Conservation (phyloP, 2,888 invertebrate species). For the Ochropleura leucogaster region DNA sequence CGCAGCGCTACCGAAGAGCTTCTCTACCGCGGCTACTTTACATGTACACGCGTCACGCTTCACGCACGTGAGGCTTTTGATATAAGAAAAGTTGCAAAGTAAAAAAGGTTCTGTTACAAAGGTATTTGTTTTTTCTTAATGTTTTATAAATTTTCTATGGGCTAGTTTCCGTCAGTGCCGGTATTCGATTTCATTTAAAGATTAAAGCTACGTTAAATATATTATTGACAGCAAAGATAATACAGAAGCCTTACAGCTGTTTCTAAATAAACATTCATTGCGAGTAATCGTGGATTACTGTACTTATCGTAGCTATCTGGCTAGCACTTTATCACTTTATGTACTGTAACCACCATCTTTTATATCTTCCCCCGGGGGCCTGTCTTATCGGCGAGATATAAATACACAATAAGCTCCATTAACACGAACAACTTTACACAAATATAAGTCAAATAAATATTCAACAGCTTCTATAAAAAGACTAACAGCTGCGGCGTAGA, state of each 20-base stretch:
- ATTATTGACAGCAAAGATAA: slow-evolving; percentile 1
- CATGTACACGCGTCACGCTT: slow-evolving; percentile 43
- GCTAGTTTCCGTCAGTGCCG: background rate
- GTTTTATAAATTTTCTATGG: background rate
- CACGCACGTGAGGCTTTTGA: slow-evolving; percentile 50
- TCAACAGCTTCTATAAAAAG: slow-evolving; percentile 44
- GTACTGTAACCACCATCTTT: slow-evolving; percentile 29
- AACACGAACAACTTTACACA: slow-evolving; percentile 25
- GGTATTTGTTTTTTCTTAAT: background rate
- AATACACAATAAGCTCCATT: slow-evolving; percentile 43
- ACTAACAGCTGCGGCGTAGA: slow-evolving; percentile 34
- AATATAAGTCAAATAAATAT: slow-evolving; percentile 45
- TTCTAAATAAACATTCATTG: slow-evolving; percentile 34
- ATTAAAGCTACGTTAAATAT: slow-evolving; percentile 17
- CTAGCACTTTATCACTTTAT: slow-evolving; percentile 40
- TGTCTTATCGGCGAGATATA: slow-evolving; percentile 39
- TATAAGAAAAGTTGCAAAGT: background rate
- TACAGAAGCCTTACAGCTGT: slow-evolving; percentile 42
- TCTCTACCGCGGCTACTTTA: slow-evolving; percentile 52
- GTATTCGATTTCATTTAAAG: slow-evolving; percentile 33
- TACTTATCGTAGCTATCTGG: slow-evolving; percentile 33
- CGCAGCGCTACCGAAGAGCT: slow-evolving; percentile 65
- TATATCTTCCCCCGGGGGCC: slow-evolving; percentile 34
- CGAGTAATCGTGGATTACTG: slow-evolving; percentile 35
- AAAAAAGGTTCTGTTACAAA: background rate